Evolutionary conservation across 2,888 invertebrate genomes (phyloP).

Genomic region (Abscondita cerata): DNA sequence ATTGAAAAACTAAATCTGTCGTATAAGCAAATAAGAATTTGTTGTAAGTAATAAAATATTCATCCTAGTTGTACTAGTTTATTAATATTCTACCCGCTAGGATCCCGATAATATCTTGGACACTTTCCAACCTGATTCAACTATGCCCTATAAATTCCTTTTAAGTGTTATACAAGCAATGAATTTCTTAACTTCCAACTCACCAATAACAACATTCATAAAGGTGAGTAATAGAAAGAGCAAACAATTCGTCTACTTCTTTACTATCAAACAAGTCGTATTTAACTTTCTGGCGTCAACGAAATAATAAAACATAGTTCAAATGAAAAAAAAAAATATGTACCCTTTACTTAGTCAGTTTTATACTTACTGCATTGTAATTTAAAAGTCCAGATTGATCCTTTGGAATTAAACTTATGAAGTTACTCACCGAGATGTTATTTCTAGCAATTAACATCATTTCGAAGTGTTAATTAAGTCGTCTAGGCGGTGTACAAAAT

Average conservation of each 20-base stretch:
- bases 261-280: conserved; percentile 29
- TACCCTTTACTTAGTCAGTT: too few species aligned
- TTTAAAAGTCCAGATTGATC: too few species aligned
- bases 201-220: neutral
- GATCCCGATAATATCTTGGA: neutral
- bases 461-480: conserved; percentile 30
- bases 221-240: neutral
- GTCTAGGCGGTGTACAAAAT: conserved; percentile 28
- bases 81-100: too few species aligned
- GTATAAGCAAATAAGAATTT: too few species aligned
- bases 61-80: too few species aligned
- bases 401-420: conserved; percentile 14
- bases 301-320: conserved; percentile 38
- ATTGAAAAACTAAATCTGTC: too few species aligned
- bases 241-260: conserved; percentile 7
- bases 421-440: conserved; percentile 28
- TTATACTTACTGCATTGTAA: too few species aligned
- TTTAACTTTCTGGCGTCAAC: too few species aligned
- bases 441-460: conserved; percentile 33
- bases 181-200: neutral
- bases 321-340: too few species aligned
- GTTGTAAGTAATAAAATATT: too few species aligned
- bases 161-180: too few species aligned
- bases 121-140: neutral
- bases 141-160: neutral